phyloP scores from a whole-genome alignment of 2,797 vertebrate species.

The Leptodactylus fallax region DNA sequence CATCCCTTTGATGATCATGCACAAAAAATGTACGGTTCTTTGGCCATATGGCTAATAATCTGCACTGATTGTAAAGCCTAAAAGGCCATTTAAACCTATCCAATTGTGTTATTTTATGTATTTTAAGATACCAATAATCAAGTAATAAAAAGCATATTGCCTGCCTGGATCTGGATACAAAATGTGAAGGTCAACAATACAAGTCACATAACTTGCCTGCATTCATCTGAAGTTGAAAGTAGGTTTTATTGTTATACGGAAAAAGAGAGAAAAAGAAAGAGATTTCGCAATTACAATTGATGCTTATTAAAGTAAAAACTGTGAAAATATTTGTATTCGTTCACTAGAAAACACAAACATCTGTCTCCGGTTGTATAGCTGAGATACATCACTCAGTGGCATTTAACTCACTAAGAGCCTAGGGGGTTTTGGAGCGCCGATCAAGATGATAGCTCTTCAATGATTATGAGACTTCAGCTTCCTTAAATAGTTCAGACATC shows the following conservation, averaged over 20 bases:
- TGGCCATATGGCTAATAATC: conserved; percentile 53
- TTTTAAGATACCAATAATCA: conserved; percentile 54
- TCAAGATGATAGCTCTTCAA: conserved; percentile 7
- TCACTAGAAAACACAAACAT: conserved; percentile 18
- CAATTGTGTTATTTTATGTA: conserved; percentile 56
- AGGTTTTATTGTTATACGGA: not conserved
- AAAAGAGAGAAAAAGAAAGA: not conserved
- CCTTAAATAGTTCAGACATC: not conserved
- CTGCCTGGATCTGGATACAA: conserved; percentile 20
- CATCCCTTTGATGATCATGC: conserved; percentile 51
- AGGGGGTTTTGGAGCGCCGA: not conserved
- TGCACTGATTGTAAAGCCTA: conserved; percentile 41
- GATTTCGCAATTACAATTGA: not conserved
- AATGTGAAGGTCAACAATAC: conserved; percentile 33
- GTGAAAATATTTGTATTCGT: conserved; percentile 32
- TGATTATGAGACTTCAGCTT: not conserved
- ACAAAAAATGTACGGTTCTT: conserved; percentile 36
- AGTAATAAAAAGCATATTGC: conserved; percentile 56
- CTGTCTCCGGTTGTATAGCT: conserved; percentile 20
- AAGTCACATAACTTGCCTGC: conserved; percentile 25
- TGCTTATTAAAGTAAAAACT: conserved; percentile 15
- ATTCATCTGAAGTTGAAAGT: conserved; percentile 36
- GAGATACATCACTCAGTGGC: conserved; percentile 8
- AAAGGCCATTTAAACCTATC: conserved; percentile 44
- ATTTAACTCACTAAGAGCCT: conserved; percentile 32